A percentile compares a stretch with the other conserved stretches of the same genome.
These are phyloP conservation scores for Erythrolamprus reginae DNA, from an alignment of 2,113 vertebrate species.

Conservation along the genomic window DNA sequence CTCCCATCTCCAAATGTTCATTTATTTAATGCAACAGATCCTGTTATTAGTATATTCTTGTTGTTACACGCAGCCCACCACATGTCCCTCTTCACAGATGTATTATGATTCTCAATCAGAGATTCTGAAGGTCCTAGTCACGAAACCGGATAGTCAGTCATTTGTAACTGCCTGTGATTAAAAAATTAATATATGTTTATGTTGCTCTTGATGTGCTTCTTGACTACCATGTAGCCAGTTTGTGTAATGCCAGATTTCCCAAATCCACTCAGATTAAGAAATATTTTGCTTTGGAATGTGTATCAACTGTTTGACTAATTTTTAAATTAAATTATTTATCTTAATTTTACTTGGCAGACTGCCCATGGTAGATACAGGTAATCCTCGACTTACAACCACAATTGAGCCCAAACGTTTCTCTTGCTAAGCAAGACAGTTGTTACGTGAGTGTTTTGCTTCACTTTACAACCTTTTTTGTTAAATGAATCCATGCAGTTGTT, in stretches of 20 bases:
- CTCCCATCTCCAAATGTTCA: background rate
- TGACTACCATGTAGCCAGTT: background rate
- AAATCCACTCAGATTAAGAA: background rate
- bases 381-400: background rate
- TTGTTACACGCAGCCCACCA: background rate
- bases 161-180: background rate
- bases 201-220: background rate
- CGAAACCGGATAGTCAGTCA: background rate
- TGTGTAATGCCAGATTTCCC: background rate
- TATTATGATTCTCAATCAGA: background rate
- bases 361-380: background rate
- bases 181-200: background rate
- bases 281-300: background rate
- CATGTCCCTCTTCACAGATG: background rate
- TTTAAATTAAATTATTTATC: background rate
- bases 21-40: background rate
- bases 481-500: background rate
- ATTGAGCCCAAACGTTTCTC: background rate
- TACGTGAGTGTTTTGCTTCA: background rate
- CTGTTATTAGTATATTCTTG: background rate
- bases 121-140: background rate
- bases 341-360: background rate
- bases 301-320: background rate
- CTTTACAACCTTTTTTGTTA: background rate
- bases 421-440: background rate